Percentiles rank a stretch among this genome's conserved stretches.
Conservation (phyloP, 30 jellyfish, hydroid and myxozoan species). For the Aurelia sp. region DNA sequence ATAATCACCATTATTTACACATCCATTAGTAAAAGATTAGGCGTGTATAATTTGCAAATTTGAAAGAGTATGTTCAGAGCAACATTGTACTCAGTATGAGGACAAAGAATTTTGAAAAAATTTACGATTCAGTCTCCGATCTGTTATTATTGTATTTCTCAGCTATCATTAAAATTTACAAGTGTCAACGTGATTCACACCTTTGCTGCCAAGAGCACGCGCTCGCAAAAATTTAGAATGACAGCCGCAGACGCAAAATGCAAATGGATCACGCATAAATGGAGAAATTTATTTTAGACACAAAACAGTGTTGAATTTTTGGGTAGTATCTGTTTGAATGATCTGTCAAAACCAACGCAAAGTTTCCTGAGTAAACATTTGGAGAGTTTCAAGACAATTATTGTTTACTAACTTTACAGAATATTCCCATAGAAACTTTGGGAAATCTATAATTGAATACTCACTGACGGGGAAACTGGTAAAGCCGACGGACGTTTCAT, state of each 20-base stretch:
- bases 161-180: conserved; percentile 4
- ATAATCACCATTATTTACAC: conserved; percentile 46
- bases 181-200: conserved; percentile 31
- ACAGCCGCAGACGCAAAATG: not conserved
- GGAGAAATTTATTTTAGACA: conserved; percentile 9
- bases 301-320: conserved; percentile 19
- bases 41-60: conserved; percentile 26
- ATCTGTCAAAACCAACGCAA: not conserved
- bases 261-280: conserved; percentile 2
- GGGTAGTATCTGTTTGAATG: conserved; percentile 18
- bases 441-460: too few species aligned
- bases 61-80: not conserved
- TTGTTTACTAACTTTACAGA: too few species aligned
- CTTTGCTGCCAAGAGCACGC: conserved; percentile 7
- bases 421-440: too few species aligned
- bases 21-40: conserved; percentile 56
- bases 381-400: too few species aligned
- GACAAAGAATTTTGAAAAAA: conserved; percentile 6
- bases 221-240: not conserved
- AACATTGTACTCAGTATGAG: conserved; percentile 5
- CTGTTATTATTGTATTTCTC: too few species aligned
- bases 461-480: too few species aligned
- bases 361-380: not conserved
- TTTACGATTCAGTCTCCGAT: too few species aligned
- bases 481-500: too few species aligned